Evolutionary conservation across 1,140 invertebrate genomes (phyloP), one percentile per base, ranked within the genome.

Genomic region (Asobara japonica): DNA sequence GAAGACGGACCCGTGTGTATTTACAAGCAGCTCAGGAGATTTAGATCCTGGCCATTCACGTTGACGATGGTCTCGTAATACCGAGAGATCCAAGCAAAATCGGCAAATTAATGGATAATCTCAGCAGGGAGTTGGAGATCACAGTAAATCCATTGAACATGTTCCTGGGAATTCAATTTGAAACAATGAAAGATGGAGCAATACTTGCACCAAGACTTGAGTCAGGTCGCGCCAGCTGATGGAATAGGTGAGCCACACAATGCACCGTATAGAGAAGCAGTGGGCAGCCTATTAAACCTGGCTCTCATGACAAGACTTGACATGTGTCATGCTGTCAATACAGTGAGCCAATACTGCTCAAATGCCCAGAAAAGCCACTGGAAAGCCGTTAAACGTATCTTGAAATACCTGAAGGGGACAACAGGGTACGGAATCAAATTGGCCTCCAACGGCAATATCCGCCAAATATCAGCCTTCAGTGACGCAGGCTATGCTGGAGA

Each of bases 1-100:
- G 78, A 69, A 81, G 66, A 78, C 82, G 48, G 84, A 86, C 78
- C 74, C 77, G 25, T 85, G 83, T 69, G 51, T 85, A 20, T 86
- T 78, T 66, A 76, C 8, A n/a, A 45, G 41, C 41, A 45, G 31
- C 31, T 6, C 4, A 33, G 5, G 31, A 33, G 10, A 33, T 10
- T 33, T 33, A 88, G 31, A 33, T 33, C 31, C 31, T 33, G 4
- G 31, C 31, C 10, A 33, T 33, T 1, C 88, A 89, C 82, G 86
- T 89, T 7, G 88, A 89, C 79, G 88, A 89, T 80, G 85, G 84
- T 11, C 62, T 87, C 0, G 51, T 86, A 27, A 73, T 79, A 13
- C 77, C 77, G 16, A 69, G 30, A 29, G 65, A 51, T 27, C 18
- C 72, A 56, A 56, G 72, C 7, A 71, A 51, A 30, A 73, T 83